Conservation (phyloP, 2,113 vertebrate genomes). For the Hiodon alosoides region DNA sequence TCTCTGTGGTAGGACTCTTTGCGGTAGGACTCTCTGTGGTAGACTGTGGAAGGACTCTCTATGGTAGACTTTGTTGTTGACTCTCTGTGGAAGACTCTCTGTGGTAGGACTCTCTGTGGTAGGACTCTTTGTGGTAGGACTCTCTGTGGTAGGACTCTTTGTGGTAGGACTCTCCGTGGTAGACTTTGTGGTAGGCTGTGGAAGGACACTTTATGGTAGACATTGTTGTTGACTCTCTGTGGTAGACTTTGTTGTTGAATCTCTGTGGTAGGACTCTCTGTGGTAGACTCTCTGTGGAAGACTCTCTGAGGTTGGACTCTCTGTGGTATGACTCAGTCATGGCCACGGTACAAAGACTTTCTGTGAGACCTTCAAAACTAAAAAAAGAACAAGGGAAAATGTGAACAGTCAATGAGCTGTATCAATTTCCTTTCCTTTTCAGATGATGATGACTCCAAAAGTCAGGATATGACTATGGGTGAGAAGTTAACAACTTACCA, state of each 20-base stretch:
- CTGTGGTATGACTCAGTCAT: no score
- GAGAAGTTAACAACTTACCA: slow-evolving; percentile 56
- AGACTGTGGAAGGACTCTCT: background rate
- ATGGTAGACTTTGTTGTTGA: background rate
- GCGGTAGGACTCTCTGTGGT: background rate
- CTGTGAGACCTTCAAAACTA: background rate
- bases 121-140: no score
- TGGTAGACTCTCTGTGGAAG: background rate
- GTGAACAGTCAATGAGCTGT: slow-evolving; percentile 47
- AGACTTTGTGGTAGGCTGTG: no score
- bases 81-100: no score
- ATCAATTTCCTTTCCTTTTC: slow-evolving; percentile 57
- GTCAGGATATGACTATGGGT: slow-evolving; percentile 64
- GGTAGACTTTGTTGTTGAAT: no score
- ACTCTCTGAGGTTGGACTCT: no score
- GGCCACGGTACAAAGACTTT: no score
- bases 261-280: background rate
- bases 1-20: no score
- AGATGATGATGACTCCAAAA: slow-evolving; percentile 71
- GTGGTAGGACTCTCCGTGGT: background rate
- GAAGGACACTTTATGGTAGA: no score
- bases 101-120: no score
- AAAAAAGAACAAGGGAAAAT: slow-evolving; percentile 21
- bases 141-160: no score
- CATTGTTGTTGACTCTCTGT: no score